Evolutionary conservation across 2,888 invertebrate species (phyloP).

Genomic region (Sturmia bella): DNA sequence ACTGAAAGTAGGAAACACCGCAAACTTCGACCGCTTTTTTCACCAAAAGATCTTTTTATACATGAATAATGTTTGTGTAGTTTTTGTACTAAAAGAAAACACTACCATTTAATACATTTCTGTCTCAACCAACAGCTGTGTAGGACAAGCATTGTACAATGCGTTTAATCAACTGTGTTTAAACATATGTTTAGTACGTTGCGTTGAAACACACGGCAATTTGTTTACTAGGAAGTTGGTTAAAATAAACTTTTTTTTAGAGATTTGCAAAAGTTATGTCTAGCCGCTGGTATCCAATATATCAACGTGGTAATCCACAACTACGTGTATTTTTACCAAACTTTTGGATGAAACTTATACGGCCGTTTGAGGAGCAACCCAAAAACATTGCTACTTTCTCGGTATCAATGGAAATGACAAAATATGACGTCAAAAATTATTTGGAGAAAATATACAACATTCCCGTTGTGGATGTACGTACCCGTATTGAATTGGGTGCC

Average conservation of each 20-base stretch:
- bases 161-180: background rate
- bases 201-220: background rate
- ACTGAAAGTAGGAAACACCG: too few relatives aligned
- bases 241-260: background rate
- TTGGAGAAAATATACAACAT: constrained; percentile 97
- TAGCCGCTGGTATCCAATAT: constrained; percentile 90
- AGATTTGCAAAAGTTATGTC: constrained; percentile 77
- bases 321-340: constrained; percentile 95
- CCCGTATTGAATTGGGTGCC: constrained; percentile 88
- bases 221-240: constrained; percentile 8
- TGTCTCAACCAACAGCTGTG: too few relatives aligned
- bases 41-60: too few relatives aligned
- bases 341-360: constrained; percentile 97
- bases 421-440: constrained; percentile 94
- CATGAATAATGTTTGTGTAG: too few relatives aligned
- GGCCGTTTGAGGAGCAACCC: constrained; percentile 86
- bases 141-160: too few relatives aligned
- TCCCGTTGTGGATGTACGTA: constrained; percentile 89
- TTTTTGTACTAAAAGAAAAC: too few relatives aligned
- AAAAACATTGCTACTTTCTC: constrained; percentile 93
- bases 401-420: constrained; percentile 97
- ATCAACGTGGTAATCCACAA: constrained; percentile 96
- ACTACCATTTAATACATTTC: background rate
- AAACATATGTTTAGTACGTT: background rate
- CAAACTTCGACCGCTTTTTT: background rate